These are phyloP conservation scores for Myocastor coypus DNA, from an alignment of 2,113 vertebrate genomes.

Conservation along the genomic window DNA sequence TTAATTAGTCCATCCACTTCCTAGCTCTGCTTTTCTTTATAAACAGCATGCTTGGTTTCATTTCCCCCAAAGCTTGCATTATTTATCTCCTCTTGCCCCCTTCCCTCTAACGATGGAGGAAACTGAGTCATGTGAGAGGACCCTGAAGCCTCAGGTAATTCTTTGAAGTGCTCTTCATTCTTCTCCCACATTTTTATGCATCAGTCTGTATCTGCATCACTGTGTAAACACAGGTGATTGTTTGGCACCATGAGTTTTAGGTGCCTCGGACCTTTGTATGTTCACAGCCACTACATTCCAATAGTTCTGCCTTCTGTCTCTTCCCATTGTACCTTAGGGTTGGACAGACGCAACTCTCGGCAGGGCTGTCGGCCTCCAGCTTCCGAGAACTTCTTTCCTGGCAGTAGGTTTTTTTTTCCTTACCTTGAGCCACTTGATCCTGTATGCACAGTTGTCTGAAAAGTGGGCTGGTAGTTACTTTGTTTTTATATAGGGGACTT, in stretches of 20 bases:
- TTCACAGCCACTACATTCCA: neutral
- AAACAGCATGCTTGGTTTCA: constrained; percentile 55
- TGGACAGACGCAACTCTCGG: neutral
- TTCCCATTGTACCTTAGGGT: neutral
- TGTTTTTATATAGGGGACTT: neutral
- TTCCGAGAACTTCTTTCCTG: constrained; percentile 54
- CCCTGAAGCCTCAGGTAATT: neutral
- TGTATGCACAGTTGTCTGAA: constrained; percentile 27
- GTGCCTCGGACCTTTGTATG: neutral
- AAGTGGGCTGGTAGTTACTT: constrained; percentile 28
- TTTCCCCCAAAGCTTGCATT: constrained; percentile 49
- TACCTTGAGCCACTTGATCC: neutral
- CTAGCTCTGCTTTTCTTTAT: constrained; percentile 52
- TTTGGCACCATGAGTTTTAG: neutral
- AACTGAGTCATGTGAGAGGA: constrained; percentile 73
- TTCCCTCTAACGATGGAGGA: constrained; percentile 58
- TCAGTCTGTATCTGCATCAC: neutral
- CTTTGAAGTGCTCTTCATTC: neutral
- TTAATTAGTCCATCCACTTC: constrained; percentile 61
- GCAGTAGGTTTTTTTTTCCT: neutral
- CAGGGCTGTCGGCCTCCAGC: constrained; percentile 57
- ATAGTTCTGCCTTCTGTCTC: neutral
- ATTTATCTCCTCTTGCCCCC: neutral
- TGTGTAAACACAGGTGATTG: neutral
- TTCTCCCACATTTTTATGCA: neutral